A percentile compares a stretch with the other conserved stretches of the same genome.
These are phyloP conservation scores for Coendou prehensilis DNA, from an alignment of 2,797 vertebrate species.

Conservation along the genomic window DNA sequence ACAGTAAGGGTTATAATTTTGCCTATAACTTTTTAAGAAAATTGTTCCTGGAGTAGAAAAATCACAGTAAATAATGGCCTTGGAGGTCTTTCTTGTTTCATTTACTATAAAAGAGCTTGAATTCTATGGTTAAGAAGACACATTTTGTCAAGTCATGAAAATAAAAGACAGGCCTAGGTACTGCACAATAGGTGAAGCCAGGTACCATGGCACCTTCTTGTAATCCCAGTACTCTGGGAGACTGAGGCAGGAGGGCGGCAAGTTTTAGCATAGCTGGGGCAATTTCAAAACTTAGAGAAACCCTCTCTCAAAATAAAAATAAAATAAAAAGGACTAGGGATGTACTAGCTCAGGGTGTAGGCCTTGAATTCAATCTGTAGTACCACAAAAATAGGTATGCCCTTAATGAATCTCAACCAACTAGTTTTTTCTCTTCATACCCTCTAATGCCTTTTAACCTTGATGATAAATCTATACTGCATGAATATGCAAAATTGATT, in stretches of 20 bases:
- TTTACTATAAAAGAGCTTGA: background rate
- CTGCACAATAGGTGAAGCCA: background rate
- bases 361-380: background rate
- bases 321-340: background rate
- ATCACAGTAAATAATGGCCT: background rate
- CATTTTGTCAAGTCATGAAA: background rate
- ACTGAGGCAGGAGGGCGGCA: background rate
- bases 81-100: background rate
- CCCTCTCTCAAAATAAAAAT: background rate
- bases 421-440: background rate
- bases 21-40: background rate
- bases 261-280: background rate
- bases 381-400: background rate
- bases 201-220: background rate
- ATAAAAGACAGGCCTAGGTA: background rate
- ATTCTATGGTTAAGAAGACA: conserved; percentile 15
- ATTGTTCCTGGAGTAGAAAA: background rate
- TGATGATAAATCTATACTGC: background rate
- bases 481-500: conserved; percentile 7
- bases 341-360: background rate
- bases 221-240: background rate
- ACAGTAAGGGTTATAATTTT: background rate
- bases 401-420: background rate
- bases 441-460: background rate
- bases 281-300: background rate